Base-by-base conservation (phyloP, 2,113 vertebrate genomes). In the Vidua macroura region DNA sequence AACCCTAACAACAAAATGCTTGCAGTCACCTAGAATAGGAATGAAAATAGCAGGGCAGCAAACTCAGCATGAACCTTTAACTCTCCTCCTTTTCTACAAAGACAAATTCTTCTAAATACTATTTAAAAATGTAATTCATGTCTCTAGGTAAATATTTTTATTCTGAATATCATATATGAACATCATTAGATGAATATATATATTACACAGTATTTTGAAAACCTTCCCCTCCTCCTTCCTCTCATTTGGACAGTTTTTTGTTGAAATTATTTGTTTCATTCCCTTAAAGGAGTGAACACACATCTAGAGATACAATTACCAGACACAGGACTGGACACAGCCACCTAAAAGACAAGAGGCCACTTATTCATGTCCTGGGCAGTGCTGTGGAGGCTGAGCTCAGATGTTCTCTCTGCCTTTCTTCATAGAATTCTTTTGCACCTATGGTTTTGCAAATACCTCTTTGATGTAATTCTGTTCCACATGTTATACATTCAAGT, bases 321-420 rank as follows among this genome's bases (percentile, higher is more conserved):
- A 52, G 25, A 37, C 51, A 62, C 18, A 11, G 0, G 0, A 53
- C 12, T 23, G 59, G 59, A 31, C n/a, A 58, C 19, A 43, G 53
- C 17, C 44, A 10, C 18, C 8, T 22, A 4, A 7, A 43, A 48
- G 30, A 44, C 35, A 64, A 39, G 53, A 52, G 49, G 33, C 12
- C 72, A 20, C 35, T 23, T 6, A 16, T 31, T 52, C 30, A 2
- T 11, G 56, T 16, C 24, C 70, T 3, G 6, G 5, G 27, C 49
- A 37, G 19, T 1, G 17, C 78, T 51, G 18, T 0, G 21, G 13
- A 46, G 41, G 15, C 49, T 22, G n/a, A 41, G 55, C 75, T 83
- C 85, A 39, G 25, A 20, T 13, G 9, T 24, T 46, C 39, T 46
- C 39, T 82, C 67, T 62, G 21, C 37, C 37, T 49, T 78, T 68